Conservation (phyloP, 2,888 invertebrate species). For the Maniola hyperantus region DNA sequence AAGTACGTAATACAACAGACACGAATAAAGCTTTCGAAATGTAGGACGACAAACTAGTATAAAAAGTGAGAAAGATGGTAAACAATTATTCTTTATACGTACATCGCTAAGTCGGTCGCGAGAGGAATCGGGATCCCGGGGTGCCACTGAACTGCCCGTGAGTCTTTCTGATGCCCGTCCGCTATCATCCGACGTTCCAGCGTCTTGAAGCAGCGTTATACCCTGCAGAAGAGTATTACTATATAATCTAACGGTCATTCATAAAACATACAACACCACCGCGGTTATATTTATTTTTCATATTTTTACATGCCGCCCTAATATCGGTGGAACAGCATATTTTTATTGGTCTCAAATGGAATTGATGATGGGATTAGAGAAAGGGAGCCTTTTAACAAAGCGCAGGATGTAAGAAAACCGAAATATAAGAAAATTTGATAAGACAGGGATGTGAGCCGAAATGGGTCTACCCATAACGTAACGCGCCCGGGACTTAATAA, state of each 20-base stretch:
- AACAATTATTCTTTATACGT: conserved; percentile 71
- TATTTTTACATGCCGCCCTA: not conserved
- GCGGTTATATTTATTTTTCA: not conserved
- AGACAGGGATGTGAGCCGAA: conserved; percentile 60
- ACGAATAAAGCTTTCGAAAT: conserved; percentile 30
- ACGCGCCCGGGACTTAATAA: conserved; percentile 73
- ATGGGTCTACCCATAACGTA: conserved; percentile 70
- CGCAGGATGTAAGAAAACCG: conserved; percentile 40
- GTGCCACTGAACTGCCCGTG: conserved; percentile 88
- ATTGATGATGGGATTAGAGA: conserved; percentile 54
- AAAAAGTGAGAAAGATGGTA: conserved; percentile 23
- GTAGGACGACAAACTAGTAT: conserved; percentile 22
- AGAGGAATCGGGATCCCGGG: conserved; percentile 91
- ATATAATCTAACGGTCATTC: conserved; percentile 36
- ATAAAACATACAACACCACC: conserved; percentile 41
- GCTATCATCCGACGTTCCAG: conserved; percentile 93
- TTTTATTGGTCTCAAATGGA: conserved; percentile 47
- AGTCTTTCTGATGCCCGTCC: conserved; percentile 91
- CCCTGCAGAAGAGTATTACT: conserved; percentile 81
- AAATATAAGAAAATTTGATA: conserved; percentile 78
- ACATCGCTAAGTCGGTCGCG: conserved; percentile 93
- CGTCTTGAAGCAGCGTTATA: conserved; percentile 88
- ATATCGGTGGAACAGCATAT: conserved; percentile 36
- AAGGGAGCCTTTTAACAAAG: conserved; percentile 30
- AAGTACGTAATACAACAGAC: conserved; percentile 28